Conservation (phyloP, 2,888 invertebrate genomes). For the Cryptophagus acutangulus region DNA sequence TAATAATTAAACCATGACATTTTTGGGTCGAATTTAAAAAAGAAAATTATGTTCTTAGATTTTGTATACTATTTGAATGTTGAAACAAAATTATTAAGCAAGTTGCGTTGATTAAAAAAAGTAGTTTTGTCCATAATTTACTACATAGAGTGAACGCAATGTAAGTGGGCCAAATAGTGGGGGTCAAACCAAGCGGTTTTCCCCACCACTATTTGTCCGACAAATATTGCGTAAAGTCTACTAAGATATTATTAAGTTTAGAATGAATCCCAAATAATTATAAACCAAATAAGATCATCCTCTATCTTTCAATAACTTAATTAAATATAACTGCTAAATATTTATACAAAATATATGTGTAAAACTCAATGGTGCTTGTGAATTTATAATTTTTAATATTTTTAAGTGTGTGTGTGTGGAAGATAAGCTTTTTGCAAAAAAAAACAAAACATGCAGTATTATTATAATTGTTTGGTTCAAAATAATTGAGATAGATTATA, state of each 20-base stretch:
- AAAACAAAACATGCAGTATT: conserved; percentile 36
- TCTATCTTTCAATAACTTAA: conserved; percentile 26
- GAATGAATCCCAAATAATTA: conserved; percentile 19
- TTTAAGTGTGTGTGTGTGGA: conserved; percentile 25
- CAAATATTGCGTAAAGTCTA: background rate
- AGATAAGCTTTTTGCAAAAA: conserved; percentile 6
- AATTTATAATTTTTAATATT: conserved; percentile 27
- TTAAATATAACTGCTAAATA: conserved; percentile 32
- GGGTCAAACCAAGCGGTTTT: too few relatives aligned
- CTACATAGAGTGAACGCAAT: too few relatives aligned
- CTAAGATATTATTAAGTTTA: conserved; percentile 1
- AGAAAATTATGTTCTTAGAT: conserved; percentile 21
- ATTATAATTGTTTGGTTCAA: conserved; percentile 35
- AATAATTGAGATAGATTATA: conserved; percentile 11
- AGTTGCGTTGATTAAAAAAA: too few relatives aligned
- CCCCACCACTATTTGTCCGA: too few relatives aligned
- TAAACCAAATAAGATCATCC: conserved; percentile 39
- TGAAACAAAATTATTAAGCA: conserved; percentile 11
- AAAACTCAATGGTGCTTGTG: conserved; percentile 42
- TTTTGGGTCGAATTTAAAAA: conserved; percentile 13
- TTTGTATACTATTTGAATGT: conserved; percentile 26
- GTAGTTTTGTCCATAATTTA: too few relatives aligned
- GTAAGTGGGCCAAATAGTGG: too few relatives aligned
- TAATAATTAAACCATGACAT: conserved; percentile 40
- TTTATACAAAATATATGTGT: conserved; percentile 19